These are phyloP conservation scores for Morphnarchus princeps DNA, from an alignment of 2,113 vertebrate species.

Conservation along the genomic window DNA sequence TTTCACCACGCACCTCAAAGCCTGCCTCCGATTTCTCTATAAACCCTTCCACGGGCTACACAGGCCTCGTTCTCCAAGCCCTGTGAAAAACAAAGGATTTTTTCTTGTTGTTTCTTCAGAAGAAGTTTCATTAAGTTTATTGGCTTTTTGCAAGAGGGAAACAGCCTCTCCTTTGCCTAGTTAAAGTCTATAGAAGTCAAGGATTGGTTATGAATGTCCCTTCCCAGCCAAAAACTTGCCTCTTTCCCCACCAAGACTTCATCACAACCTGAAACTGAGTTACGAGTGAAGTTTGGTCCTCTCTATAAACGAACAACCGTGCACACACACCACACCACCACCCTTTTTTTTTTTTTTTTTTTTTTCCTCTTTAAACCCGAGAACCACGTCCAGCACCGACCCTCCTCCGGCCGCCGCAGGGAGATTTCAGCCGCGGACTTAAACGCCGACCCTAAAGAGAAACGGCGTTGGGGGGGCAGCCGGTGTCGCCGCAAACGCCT, in stretches of 20 bases:
- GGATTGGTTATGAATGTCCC: rapidly evolving
- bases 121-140: background rate
- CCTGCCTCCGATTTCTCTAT: background rate
- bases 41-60: rapidly evolving
- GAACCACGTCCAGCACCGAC: background rate
- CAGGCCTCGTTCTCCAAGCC: background rate
- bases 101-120: background rate
- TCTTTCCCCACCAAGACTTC: too few species aligned
- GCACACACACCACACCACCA: too few species aligned
- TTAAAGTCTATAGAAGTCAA: rapidly evolving
- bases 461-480: too few species aligned
- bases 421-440: too few species aligned
- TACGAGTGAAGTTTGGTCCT: rapidly evolving
- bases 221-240: background rate
- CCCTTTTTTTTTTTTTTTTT: too few species aligned
- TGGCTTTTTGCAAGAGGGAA: background rate
- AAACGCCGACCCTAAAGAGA: rapidly evolving
- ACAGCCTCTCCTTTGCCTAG: background rate
- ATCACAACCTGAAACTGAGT: background rate
- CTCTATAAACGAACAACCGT: rapidly evolving
- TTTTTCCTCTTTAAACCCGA: background rate
- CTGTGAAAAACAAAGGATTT: background rate
- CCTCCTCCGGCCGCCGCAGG: background rate
- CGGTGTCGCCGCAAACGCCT: too few species aligned
- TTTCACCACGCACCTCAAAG: rapidly evolving